A percentile compares a stretch with the other conserved stretches of the same genome.
Conservation (phyloP, 1,140 invertebrate genomes). For the Chrysomallon squamiferum region DNA sequence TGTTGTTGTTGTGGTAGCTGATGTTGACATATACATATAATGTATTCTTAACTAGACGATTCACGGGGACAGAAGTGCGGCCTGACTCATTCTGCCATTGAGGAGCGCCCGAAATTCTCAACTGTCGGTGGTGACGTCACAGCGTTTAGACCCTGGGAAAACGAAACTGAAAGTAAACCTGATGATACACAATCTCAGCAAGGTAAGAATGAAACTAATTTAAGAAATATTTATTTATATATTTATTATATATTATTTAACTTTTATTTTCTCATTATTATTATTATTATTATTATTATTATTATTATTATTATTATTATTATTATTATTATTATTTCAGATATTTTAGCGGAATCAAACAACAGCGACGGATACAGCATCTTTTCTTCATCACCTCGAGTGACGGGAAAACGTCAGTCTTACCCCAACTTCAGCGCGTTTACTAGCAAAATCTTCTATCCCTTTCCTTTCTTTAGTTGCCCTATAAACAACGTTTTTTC, state of each 20-base stretch:
- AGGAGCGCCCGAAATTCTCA: constrained; percentile 14
- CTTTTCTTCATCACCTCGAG: background rate
- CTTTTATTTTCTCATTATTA: background rate
- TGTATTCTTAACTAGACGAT: no score
- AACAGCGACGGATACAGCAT: no score
- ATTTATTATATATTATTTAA: background rate
- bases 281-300: background rate
- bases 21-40: no score
- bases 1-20: no score
- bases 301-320: background rate
- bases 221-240: background rate
- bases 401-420: background rate
- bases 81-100: background rate
- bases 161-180: background rate
- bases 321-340: background rate
- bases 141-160: constrained; percentile 33
- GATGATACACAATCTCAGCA: background rate
- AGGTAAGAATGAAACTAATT: background rate
- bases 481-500: background rate
- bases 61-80: no score
- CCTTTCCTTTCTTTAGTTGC: constrained; percentile 3
- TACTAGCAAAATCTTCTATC: constrained; percentile 10
- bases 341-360: no score
- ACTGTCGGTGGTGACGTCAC: constrained; percentile 33
- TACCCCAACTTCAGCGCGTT: constrained; percentile 8